These are phyloP conservation scores for Berghia stephanieae DNA, from an alignment of 1,140 invertebrate species.

Conservation along the genomic window DNA sequence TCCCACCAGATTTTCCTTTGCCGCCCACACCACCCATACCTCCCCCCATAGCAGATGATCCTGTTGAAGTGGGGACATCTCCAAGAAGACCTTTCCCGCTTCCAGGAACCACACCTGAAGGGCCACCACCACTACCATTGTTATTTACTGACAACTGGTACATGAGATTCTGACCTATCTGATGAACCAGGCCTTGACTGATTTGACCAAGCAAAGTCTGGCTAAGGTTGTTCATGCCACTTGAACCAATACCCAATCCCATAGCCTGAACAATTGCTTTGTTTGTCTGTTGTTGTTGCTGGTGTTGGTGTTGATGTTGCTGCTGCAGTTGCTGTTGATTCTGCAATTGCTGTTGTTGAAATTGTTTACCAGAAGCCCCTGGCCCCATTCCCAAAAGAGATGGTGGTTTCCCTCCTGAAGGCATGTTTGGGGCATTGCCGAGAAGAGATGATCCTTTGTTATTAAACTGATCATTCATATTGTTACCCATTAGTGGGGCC, in stretches of 20 bases:
- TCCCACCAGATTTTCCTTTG: not conserved
- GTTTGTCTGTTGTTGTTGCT: not conserved
- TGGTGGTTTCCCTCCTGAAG: too few relatives aligned
- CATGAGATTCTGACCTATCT: slow-evolving; percentile 30
- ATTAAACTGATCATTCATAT: not conserved
- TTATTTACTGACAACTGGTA: slow-evolving; percentile 28
- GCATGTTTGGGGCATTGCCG: slow-evolving; percentile 1
- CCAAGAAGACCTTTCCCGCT: slow-evolving; percentile 23
- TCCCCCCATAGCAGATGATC: too few relatives aligned
- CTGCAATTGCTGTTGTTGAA: too few relatives aligned
- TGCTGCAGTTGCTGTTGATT: too few relatives aligned
- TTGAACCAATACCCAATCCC: slow-evolving; percentile 22
- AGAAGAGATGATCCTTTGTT: slow-evolving; percentile 20
- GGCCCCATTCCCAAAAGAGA: not conserved
- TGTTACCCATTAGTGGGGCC: not conserved
- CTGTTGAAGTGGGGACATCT: slow-evolving; percentile 26
- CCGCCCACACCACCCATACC: not conserved
- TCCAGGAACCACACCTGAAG: not conserved
- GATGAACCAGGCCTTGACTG: slow-evolving; percentile 29
- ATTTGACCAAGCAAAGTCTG: slow-evolving; percentile 24
- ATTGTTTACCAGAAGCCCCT: too few relatives aligned
- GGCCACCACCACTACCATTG: not conserved
- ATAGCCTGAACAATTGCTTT: slow-evolving; percentile 17
- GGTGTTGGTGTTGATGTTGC: not conserved
- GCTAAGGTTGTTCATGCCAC: not conserved